A percentile compares a stretch with the other conserved stretches of the same genome.
Conservation (phyloP, 37 sponge, comb jelly and placozoan species). For the Hormiphora californensis region DNA sequence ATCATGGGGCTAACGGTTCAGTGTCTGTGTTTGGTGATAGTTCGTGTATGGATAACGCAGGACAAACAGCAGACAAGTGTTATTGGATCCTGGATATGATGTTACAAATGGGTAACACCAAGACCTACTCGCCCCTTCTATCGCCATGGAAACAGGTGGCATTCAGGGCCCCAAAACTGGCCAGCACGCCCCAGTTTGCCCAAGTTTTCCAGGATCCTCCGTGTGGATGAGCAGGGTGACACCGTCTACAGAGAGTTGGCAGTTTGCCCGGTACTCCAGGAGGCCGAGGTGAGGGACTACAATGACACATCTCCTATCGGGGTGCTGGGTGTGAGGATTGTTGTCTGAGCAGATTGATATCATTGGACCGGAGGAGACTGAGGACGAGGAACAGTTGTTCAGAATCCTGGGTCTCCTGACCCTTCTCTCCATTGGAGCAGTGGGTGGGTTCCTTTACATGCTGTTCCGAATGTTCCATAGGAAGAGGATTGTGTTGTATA, state of each 20-base stretch:
- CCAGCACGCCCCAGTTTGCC: constrained; percentile 24
- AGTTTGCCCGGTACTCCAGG: neutral
- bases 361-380: constrained; percentile 1
- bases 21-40: constrained; percentile 89
- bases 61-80: neutral
- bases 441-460: constrained; percentile 19
- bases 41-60: constrained; percentile 88
- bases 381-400: neutral
- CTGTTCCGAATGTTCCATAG: constrained; percentile 5
- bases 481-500: constrained; percentile 12
- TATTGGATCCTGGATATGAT: constrained; percentile 28
- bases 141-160: neutral
- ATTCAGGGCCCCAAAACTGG: constrained; percentile 11
- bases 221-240: neutral
- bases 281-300: neutral
- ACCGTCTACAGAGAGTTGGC: neutral
- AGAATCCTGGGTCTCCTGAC: constrained; percentile 28
- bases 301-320: constrained; percentile 45
- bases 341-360: neutral
- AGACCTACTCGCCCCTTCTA: neutral
- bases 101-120: neutral
- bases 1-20: constrained; percentile 68
- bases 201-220: neutral
- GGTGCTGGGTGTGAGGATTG: neutral
- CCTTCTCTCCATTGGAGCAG: neutral